Percentiles rank a stretch among this genome's conserved stretches.
phyloP scores from a whole-genome alignment of 2,113 vertebrate genomes.

The Tonatia bakeri region DNA sequence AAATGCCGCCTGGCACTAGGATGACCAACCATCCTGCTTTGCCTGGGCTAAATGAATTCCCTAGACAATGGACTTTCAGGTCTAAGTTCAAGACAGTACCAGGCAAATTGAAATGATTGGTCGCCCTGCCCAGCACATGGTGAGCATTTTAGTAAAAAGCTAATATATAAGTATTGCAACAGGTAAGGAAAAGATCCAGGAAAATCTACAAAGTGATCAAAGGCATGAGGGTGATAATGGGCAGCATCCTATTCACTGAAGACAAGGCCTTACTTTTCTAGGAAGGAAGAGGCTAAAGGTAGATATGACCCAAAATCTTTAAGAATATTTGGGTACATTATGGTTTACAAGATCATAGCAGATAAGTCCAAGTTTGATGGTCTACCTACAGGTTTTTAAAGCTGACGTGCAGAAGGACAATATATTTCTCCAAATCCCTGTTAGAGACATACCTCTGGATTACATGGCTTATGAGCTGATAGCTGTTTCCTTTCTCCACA shows the following conservation, averaged over 20 bases:
- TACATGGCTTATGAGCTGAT: neutral
- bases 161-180: neutral
- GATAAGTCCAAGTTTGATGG: neutral
- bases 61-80: neutral
- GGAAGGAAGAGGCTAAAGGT: neutral
- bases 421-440: neutral
- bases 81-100: neutral
- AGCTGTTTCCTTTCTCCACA: neutral
- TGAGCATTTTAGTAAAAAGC: neutral
- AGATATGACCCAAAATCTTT: neutral
- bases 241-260: neutral
- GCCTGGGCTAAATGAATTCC: neutral
- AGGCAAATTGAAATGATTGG: neutral
- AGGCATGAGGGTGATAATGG: accelerated
- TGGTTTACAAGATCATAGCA: neutral
- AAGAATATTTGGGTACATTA: neutral
- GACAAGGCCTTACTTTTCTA: neutral
- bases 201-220: neutral
- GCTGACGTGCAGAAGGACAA: neutral
- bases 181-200: neutral
- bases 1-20: neutral
- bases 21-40: neutral
- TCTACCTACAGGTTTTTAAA: neutral
- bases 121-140: neutral
- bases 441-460: neutral